A percentile compares a stretch with the other conserved stretches of the same genome.
Conservation (phyloP, 2,888 invertebrate species). For the Pyrrhosoma nymphula region DNA sequence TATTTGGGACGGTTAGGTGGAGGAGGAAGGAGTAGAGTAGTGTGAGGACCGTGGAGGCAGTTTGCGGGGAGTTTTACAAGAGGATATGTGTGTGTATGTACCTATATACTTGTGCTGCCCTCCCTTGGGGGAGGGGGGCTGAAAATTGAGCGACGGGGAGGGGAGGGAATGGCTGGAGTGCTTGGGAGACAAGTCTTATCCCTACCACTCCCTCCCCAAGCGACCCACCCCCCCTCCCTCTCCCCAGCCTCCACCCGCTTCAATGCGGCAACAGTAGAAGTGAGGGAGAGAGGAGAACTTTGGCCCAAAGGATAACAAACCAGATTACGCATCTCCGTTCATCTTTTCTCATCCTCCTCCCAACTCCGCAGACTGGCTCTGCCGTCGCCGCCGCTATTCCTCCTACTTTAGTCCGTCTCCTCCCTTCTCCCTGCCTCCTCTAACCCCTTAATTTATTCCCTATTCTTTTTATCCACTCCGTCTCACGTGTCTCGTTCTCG, state of each 20-base stretch:
- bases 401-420: not conserved
- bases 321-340: conserved; percentile 33
- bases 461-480: not conserved
- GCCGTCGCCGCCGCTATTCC: no score
- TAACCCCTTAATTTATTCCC: not conserved
- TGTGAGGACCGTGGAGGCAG: not conserved
- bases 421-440: not conserved
- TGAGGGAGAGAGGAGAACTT: not conserved
- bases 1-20: not conserved
- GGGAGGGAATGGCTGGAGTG: not conserved
- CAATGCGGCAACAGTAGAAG: not conserved
- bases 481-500: not conserved
- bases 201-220: no score
- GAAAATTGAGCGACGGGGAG: not conserved
- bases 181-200: not conserved
- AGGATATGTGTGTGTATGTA: not conserved
- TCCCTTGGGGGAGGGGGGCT: not conserved
- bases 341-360: not conserved
- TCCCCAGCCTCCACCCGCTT: not conserved
- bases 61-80: conserved; percentile 9
- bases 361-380: not conserved
- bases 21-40: not conserved
- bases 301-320: conserved; percentile 62
- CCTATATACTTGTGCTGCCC: not conserved
- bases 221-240: not conserved